phyloP scores from a whole-genome alignment of 1,140 invertebrate genomes.

The Berghia stephanieae region DNA sequence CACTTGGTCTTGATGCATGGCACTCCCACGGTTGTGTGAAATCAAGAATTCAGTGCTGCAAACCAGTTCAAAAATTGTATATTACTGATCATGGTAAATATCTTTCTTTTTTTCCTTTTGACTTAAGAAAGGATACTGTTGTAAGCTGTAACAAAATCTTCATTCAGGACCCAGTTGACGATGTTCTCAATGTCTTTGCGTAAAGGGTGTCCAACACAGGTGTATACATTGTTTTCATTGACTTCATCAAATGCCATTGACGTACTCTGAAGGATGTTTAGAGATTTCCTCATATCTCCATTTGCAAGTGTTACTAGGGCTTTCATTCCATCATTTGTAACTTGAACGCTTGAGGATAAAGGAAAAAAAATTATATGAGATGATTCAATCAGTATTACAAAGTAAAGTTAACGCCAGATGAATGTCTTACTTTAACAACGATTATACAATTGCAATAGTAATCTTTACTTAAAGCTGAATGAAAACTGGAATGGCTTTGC shows the following conservation, averaged over 20 bases:
- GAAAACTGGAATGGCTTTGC: too few relatives aligned
- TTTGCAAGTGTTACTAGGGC: conserved; percentile 88
- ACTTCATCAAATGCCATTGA: conserved; percentile 86
- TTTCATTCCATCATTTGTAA: conserved; percentile 90
- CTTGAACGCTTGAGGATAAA: conserved; percentile 74
- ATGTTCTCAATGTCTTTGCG: conserved; percentile 90
- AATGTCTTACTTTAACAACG: too few relatives aligned
- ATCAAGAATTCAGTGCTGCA: too few relatives aligned
- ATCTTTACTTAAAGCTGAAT: too few relatives aligned
- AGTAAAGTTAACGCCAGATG: too few relatives aligned
- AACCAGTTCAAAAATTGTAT: too few relatives aligned
- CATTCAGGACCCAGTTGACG: conserved; percentile 88
- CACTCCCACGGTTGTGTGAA: too few relatives aligned
- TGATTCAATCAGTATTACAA: background rate
- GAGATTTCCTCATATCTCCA: conserved; percentile 98
- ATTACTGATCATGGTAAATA: too few relatives aligned
- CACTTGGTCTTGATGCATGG: too few relatives aligned
- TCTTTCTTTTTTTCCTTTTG: too few relatives aligned
- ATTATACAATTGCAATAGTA: too few relatives aligned
- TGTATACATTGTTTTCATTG: conserved; percentile 92
- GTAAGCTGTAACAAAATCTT: conserved; percentile 81
- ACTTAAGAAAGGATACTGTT: conserved; percentile 83
- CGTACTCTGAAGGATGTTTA: conserved; percentile 95
- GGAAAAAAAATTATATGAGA: background rate
- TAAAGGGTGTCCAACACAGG: conserved; percentile 94